These are phyloP conservation scores for Lophotis ruficrista DNA, from an alignment of 2,113 vertebrate genomes.

Conservation along the genomic window DNA sequence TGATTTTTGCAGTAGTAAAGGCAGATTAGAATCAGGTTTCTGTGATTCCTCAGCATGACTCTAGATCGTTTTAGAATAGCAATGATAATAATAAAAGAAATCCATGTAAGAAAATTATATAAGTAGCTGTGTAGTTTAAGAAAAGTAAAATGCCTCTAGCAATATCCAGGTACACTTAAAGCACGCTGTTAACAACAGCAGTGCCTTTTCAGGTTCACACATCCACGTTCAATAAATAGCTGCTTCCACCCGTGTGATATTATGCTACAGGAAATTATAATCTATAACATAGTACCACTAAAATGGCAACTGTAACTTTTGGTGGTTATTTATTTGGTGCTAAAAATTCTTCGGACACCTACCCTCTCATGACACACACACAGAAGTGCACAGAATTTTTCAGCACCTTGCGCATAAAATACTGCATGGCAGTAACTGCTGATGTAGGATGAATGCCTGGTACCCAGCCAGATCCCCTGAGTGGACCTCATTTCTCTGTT, in stretches of 20 bases:
- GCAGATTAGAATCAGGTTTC: not conserved
- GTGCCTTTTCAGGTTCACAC: not conserved
- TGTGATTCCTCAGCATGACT: not conserved
- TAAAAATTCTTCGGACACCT: not conserved
- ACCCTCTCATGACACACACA: rapidly evolving
- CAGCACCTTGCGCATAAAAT: not conserved
- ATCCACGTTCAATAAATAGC: not conserved
- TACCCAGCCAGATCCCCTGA: not conserved
- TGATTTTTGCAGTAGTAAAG: not conserved
- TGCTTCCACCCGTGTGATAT: not conserved
- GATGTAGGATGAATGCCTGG: not conserved
- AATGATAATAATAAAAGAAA: not conserved
- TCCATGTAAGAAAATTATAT: not conserved
- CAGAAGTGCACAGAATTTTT: not conserved
- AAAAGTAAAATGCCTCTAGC: not conserved
- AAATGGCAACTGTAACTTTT: not conserved
- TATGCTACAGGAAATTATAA: not conserved
- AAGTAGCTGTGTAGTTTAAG: not conserved
- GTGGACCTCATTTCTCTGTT: not conserved
- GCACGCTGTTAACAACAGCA: not conserved
- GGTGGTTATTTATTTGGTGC: not conserved
- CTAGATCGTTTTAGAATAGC: not conserved
- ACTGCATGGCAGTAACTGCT: not conserved
- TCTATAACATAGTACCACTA: not conserved
- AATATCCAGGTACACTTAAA: not conserved